These are phyloP conservation scores for Andrena marginata DNA, from an alignment of 2,888 invertebrate species.

Conservation along the genomic window DNA sequence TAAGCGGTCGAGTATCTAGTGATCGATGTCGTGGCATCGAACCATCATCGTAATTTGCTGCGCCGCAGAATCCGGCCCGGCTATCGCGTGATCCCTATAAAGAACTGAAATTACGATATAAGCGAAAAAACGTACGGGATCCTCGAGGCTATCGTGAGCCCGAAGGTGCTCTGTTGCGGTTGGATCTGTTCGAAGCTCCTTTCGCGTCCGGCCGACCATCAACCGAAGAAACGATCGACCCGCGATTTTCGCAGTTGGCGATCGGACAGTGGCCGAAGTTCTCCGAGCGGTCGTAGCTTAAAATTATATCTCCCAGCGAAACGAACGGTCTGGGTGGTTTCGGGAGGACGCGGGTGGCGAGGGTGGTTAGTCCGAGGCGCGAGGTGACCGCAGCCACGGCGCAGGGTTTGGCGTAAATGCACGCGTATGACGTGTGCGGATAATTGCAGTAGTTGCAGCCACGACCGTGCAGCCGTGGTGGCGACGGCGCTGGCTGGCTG, in stretches of 20 bases:
- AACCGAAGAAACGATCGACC: background rate
- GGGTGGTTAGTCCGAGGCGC: conserved; percentile 64
- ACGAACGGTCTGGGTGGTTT: conserved; percentile 35
- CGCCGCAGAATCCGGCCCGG: conserved; percentile 28
- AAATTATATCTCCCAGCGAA: conserved; percentile 67
- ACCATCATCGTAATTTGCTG: conserved; percentile 77
- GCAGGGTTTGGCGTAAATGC: conserved; percentile 76
- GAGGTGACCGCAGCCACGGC: conserved; percentile 74
- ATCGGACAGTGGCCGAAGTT: conserved; percentile 52
- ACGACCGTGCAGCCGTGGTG: conserved; percentile 77
- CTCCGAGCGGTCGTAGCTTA: conserved; percentile 55
- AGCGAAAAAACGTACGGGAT: conserved; percentile 25
- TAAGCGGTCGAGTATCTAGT: conserved; percentile 72
- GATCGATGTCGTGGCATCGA: conserved; percentile 83
- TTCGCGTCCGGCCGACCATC: too few relatives aligned
- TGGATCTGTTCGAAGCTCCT: background rate
- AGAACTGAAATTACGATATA: conserved; percentile 28
- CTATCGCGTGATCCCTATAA: conserved; percentile 32
- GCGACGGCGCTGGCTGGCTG: conserved; percentile 74
- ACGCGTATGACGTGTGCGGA: conserved; percentile 83
- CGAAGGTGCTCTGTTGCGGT: background rate
- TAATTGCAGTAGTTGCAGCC: conserved; percentile 83
- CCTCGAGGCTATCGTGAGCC: conserved; percentile 27
- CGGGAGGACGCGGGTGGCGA: conserved; percentile 29
- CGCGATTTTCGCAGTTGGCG: conserved; percentile 25